Percentiles rank a stretch among this genome's conserved stretches.
Conservation (phyloP, 2,113 vertebrate genomes). For the Lampris incognitus region DNA sequence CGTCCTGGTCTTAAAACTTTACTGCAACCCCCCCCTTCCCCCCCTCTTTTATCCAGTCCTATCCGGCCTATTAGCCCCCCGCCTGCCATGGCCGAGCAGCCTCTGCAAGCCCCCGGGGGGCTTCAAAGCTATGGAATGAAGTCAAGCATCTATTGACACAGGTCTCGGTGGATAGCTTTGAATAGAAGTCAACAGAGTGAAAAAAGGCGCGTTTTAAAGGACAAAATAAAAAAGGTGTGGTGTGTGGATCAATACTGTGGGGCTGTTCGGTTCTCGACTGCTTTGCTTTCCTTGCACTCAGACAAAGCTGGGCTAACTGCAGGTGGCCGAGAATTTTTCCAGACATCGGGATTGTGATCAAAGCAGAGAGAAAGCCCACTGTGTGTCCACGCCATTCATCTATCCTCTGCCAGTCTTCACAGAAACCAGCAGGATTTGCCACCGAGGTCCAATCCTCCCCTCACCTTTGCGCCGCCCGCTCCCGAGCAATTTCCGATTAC, state of each 20-base stretch:
- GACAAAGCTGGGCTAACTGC: conserved; percentile 73
- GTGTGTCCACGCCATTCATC: conserved; percentile 31
- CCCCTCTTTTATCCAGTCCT: conserved; percentile 77
- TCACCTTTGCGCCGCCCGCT: conserved; percentile 53
- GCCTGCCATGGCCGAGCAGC: conserved; percentile 76
- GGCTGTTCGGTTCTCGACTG: conserved; percentile 71
- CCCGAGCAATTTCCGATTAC: conserved; percentile 52
- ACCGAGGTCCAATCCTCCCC: conserved; percentile 56
- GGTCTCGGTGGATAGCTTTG: conserved; percentile 79
- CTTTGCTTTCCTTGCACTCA: conserved; percentile 69
- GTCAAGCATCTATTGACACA: conserved; percentile 80
- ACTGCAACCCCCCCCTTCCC: conserved; percentile 53
- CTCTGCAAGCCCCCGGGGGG: conserved; percentile 75
- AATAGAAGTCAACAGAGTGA: conserved; percentile 82
- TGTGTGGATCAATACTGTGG: conserved; percentile 74
- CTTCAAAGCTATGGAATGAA: conserved; percentile 77
- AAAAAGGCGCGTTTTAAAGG: conserved; percentile 82
- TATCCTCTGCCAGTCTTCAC: conserved; percentile 28
- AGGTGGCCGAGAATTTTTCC: conserved; percentile 73
- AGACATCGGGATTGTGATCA: conserved; percentile 67
- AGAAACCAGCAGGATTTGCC: conserved; percentile 57
- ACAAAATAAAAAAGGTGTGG: conserved; percentile 76
- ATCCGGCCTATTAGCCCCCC: conserved; percentile 82
- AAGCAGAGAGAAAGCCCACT: conserved; percentile 62
- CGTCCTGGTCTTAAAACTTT: conserved; percentile 75